Base-by-base conservation (phyloP, 1,140 invertebrate genomes). In the Tetragnatha versicolor region DNA sequence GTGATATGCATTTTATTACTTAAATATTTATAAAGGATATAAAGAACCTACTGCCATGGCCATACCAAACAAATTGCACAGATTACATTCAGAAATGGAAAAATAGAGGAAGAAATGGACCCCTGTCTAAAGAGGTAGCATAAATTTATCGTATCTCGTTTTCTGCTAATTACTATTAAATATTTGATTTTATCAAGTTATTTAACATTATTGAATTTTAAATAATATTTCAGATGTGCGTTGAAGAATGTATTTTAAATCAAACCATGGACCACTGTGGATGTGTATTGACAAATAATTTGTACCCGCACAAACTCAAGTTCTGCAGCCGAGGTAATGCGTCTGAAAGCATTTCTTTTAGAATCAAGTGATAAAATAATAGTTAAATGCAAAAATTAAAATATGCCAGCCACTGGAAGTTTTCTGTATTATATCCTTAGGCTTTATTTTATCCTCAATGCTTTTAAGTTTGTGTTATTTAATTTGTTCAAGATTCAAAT, bases 21-120 rank as follows among this genome's bases (percentile, higher is more conserved):
- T 17, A 35, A 20, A 17, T 77, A 63, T 63, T 33, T 0, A 9
- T 45, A 20, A 31, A 78, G 76, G 37, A 69, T 37, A 68, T 78
- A n/a, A 78, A 78, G 31, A 69, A 78, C 7, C 12, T 78, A 3
- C 49, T 78, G 17, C 76, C 76, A 0, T 61, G 33, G 25, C 76
- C 76, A 0, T 78, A 78, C 22, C 76, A 78, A 25, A 78, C 76
- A 14, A 78, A 78, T 27, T 78, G 76, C 29, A 78, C 76, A 7
- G 66, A 78, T 45, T 78, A 78, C 27, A 70, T 78, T 5, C 12
- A 68, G 10, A 49, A 27, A 3, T 78, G 76, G 76, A 29, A 42
- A 22, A 55, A 25, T n/a, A 55, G 76, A 33, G 76, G 76, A n/a
- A 3, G 12, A 20, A 68, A 78, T 60, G 76, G 76, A 31, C 76